Evolutionary conservation across 2,888 invertebrate species (phyloP).

Genomic region (Keiferia lycopersicella): DNA sequence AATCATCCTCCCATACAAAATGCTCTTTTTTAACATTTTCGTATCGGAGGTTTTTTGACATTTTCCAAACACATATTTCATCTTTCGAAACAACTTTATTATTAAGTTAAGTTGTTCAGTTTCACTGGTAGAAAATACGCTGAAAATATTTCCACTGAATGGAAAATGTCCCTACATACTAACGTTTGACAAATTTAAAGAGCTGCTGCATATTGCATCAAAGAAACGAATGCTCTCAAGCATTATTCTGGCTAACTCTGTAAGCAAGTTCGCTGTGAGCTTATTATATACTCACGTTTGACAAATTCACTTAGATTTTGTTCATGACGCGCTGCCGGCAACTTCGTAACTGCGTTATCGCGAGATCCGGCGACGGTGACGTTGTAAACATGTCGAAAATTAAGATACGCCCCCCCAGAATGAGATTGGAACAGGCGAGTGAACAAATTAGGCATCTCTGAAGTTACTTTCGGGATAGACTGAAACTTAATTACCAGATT

Average conservation of each 20-base stretch:
- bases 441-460: constrained; percentile 1
- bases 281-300: constrained; percentile 71
- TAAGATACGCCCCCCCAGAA: constrained; percentile 7
- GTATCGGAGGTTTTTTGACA: too few species aligned
- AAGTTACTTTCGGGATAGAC: neutral
- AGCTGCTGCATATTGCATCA: constrained; percentile 22
- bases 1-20: too few species aligned
- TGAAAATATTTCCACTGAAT: too few species aligned
- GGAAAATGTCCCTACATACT: too few species aligned
- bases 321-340: constrained; percentile 62
- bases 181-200: too few species aligned
- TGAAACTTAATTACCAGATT: neutral
- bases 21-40: too few species aligned
- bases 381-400: constrained; percentile 8
- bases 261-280: constrained; percentile 57
- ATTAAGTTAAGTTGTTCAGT: too few species aligned
- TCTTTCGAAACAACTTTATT: too few species aligned
- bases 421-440: constrained; percentile 9
- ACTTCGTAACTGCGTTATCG: constrained; percentile 62
- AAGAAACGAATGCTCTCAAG: constrained; percentile 17
- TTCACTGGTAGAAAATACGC: too few species aligned
- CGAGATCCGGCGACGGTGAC: constrained; percentile 33
- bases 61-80: too few species aligned
- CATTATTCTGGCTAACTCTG: constrained; percentile 19
- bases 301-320: constrained; percentile 76